Conservation (phyloP, 2,797 vertebrate genomes). For the Aphelocoma californica region DNA sequence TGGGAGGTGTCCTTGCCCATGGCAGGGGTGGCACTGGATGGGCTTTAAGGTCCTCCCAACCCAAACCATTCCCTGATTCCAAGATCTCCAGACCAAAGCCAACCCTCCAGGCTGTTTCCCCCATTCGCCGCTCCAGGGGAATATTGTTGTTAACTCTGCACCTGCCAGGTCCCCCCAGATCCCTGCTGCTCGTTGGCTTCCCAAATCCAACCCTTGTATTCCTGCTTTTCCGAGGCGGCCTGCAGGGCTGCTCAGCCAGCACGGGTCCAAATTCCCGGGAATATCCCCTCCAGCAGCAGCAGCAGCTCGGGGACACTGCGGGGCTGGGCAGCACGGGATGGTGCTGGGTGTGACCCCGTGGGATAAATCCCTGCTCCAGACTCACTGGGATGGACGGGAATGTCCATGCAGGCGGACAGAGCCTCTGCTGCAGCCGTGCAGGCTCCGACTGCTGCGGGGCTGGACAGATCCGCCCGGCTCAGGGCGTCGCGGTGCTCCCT, state of each 20-base stretch:
- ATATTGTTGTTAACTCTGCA: neutral
- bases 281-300: too few relatives aligned
- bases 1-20: neutral
- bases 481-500: neutral
- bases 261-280: too few relatives aligned
- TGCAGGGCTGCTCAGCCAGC: too few relatives aligned
- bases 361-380: neutral
- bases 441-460: neutral
- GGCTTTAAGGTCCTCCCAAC: neutral
- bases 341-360: neutral
- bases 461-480: conserved; percentile 35
- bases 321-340: too few relatives aligned
- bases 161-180: neutral
- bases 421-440: conserved; percentile 36
- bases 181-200: too few relatives aligned
- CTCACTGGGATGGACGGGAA: conserved; percentile 25
- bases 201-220: too few relatives aligned
- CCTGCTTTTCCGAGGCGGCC: too few relatives aligned
- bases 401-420: conserved; percentile 30
- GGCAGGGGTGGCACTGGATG: too few relatives aligned
- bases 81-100: neutral
- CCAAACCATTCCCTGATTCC: neutral
- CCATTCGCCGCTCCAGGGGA: neutral
- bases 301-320: too few relatives aligned
- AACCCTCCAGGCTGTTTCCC: neutral